These are phyloP conservation scores for Tinamus guttatus DNA, from an alignment of 2,113 vertebrate genomes.

Conservation along the genomic window DNA sequence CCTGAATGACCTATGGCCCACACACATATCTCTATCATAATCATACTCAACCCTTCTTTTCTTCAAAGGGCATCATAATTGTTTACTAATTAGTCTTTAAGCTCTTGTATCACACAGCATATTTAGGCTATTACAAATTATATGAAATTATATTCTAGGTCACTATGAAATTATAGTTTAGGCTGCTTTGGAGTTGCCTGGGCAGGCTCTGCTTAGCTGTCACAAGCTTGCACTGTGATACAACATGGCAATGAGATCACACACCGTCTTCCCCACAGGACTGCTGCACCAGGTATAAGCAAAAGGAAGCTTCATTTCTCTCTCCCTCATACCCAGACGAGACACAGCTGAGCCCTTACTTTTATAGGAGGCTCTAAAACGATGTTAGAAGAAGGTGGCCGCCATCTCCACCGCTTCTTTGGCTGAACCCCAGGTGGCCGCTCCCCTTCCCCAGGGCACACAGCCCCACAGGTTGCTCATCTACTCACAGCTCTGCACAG, in stretches of 20 bases:
- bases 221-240: neutral
- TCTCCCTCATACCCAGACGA: neutral
- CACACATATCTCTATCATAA: constrained; percentile 37
- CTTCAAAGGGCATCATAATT: constrained; percentile 60
- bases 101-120: constrained; percentile 9
- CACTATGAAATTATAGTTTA: neutral
- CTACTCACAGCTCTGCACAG: neutral
- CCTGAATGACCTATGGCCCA: constrained; percentile 39
- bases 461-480: neutral
- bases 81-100: constrained; percentile 66
- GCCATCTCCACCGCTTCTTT: neutral
- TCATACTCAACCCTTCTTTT: constrained; percentile 22
- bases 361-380: neutral
- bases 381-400: neutral
- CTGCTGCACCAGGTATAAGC: neutral
- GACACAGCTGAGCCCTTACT: neutral
- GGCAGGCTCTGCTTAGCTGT: neutral
- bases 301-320: neutral
- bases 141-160: neutral
- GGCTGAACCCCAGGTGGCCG: too few species aligned
- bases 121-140: constrained; percentile 35
- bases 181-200: neutral
- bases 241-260: neutral
- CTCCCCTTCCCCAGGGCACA: too few species aligned
- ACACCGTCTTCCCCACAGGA: too few species aligned